Percentiles rank a stretch among this genome's conserved stretches.
Evolutionary conservation across 2,888 invertebrate genomes (phyloP).

Genomic region (Phengaris alcon): DNA sequence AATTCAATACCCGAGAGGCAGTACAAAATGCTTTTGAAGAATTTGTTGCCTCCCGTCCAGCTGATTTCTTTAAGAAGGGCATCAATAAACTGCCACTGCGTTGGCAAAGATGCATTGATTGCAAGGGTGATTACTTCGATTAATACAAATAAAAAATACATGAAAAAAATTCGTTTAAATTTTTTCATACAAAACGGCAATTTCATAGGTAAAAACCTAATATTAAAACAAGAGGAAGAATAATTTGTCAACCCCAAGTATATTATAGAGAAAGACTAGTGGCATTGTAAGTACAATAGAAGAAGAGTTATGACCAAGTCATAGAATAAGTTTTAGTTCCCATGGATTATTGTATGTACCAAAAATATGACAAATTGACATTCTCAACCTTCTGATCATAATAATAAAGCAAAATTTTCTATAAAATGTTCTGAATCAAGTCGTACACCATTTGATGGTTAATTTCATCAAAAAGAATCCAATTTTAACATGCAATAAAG

Average conservation of each 20-base stretch:
- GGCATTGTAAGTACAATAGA: neutral
- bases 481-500: neutral
- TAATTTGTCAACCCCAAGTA: neutral
- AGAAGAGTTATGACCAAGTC: neutral
- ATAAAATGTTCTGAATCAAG: neutral
- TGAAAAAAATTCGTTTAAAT: no score
- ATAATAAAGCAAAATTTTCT: neutral
- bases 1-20: no score
- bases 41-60: no score
- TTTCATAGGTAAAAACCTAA: no score
- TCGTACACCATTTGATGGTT: neutral
- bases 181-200: no score
- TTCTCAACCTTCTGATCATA: neutral
- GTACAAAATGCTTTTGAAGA: no score
- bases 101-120: no score
- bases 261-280: neutral
- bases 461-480: neutral
- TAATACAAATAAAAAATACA: no score
- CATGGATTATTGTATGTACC: slow-evolving; percentile 3
- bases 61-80: no score
- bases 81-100: no score
- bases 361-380: slow-evolving; percentile 5
- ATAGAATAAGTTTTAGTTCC: slow-evolving; percentile 18
- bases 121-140: no score
- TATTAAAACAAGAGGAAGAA: neutral